Conservation (phyloP, 1,140 invertebrate genomes). For the Oscheius sp. region DNA sequence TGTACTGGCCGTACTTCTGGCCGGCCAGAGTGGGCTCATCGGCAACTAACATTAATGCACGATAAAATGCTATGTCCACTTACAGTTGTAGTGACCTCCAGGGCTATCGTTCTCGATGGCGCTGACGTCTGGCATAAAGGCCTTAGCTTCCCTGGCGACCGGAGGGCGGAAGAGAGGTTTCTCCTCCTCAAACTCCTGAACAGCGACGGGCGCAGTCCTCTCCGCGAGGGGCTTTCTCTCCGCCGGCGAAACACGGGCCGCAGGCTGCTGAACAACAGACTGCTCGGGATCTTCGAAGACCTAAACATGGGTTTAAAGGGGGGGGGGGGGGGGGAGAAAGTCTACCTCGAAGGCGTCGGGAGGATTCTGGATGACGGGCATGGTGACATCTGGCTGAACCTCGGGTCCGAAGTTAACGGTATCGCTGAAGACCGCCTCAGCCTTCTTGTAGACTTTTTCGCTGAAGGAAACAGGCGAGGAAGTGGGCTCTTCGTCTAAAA, state of each 20-base stretch:
- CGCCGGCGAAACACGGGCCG: neutral
- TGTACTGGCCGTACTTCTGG: neutral
- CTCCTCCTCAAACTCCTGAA: no score
- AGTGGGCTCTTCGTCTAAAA: no score
- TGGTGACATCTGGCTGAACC: neutral
- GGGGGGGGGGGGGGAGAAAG: neutral
- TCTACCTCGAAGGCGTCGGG: neutral
- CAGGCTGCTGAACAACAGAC: neutral
- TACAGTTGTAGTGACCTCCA: neutral
- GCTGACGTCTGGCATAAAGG: neutral
- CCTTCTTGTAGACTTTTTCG: constrained; percentile 14
- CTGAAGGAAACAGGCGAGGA: neutral
- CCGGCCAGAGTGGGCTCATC: neutral
- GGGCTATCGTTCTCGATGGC: neutral
- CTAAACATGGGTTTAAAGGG: neutral
- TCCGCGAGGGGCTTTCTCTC: neutral
- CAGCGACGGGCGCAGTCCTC: neutral
- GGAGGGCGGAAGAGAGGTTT: no score
- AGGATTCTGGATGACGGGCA: neutral
- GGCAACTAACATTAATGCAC: neutral
- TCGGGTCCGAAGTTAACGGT: constrained; percentile 6
- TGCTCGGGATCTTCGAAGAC: constrained; percentile 14
- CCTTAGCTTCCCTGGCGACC: no score
- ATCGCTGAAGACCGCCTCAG: constrained; percentile 16
- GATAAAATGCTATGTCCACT: neutral